Conservation (phyloP, 2,113 vertebrate genomes). For the Thinocorus orbignyianus region DNA sequence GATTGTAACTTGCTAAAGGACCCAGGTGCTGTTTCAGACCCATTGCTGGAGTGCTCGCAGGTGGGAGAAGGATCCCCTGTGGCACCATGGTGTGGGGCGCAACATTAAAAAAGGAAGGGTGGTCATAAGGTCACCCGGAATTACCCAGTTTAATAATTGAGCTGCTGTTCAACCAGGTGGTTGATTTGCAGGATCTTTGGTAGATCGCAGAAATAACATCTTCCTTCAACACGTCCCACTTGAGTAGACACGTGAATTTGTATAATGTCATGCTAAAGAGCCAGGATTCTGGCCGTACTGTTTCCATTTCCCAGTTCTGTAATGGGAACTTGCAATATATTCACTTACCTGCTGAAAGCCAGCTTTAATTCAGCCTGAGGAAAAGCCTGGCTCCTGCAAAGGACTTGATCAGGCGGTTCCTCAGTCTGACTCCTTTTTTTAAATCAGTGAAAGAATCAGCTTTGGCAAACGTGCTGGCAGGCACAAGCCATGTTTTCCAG, state of each 20-base stretch:
- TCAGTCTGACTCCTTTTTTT: neutral
- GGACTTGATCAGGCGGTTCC: neutral
- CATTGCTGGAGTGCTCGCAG: neutral
- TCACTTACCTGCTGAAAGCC: neutral
- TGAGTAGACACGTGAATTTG: neutral
- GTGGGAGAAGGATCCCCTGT: neutral
- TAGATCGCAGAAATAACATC: neutral
- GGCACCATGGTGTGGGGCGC: neutral
- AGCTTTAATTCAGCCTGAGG: neutral
- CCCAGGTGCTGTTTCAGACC: neutral
- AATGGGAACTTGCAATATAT: neutral
- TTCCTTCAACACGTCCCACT: neutral
- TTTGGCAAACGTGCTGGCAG: neutral
- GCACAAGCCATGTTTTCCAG: neutral
- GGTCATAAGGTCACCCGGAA: neutral
- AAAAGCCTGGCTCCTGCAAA: neutral
- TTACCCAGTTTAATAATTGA: neutral
- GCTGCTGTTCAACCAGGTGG: neutral
- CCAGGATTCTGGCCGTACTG: neutral
- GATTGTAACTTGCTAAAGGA: neutral
- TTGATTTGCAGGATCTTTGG: neutral
- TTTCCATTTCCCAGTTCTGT: neutral
- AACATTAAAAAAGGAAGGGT: rapidly evolving
- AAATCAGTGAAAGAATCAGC: neutral
- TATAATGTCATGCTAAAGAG: neutral